Percentiles rank a stretch among this genome's conserved stretches.
phyloP scores from a whole-genome alignment of 2,888 invertebrate genomes.

The Acronicta psi region DNA sequence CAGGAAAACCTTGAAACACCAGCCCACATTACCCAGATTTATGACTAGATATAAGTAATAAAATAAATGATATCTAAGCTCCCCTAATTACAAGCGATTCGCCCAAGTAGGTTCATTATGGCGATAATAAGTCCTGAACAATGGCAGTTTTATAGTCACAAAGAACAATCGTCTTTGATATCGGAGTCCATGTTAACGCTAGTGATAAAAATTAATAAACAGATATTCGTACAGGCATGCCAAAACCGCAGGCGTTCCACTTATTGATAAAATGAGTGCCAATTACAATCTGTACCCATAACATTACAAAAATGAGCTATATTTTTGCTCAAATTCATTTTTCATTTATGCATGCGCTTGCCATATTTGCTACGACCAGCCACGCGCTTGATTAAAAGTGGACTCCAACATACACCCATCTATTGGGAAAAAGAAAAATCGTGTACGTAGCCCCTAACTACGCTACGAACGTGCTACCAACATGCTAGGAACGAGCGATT shows the following conservation, averaged over 20 bases:
- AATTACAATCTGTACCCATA: slow-evolving; percentile 22
- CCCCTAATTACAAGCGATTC: slow-evolving; percentile 39
- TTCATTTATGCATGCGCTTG: slow-evolving; percentile 1
- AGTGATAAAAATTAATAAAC: slow-evolving; percentile 61
- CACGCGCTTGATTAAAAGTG: slow-evolving; percentile 1
- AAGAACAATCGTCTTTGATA: slow-evolving; percentile 58
- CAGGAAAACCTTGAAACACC: too few relatives aligned
- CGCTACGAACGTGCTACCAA: neutral
- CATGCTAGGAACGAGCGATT: neutral
- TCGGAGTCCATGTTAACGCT: slow-evolving; percentile 52
- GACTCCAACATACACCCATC: slow-evolving; percentile 1
- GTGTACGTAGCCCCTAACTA: neutral
- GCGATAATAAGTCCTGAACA: slow-evolving; percentile 55
- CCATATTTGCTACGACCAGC: slow-evolving; percentile 1
- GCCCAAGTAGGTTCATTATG: slow-evolving; percentile 39
- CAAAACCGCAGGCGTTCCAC: slow-evolving; percentile 20
- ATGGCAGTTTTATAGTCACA: slow-evolving; percentile 63
- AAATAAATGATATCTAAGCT: slow-evolving; percentile 34
- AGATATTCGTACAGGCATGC: slow-evolving; percentile 12
- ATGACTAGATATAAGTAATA: slow-evolving; percentile 28
- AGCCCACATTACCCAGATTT: slow-evolving; percentile 11
- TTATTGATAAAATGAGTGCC: slow-evolving; percentile 23
- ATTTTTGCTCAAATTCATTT: neutral
- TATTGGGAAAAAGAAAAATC: neutral
- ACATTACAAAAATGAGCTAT: slow-evolving; percentile 2